Percentiles rank a stretch among this genome's conserved stretches.
phyloP scores from a whole-genome alignment of 2,888 invertebrate genomes.

The Scaptomyza parva region DNA sequence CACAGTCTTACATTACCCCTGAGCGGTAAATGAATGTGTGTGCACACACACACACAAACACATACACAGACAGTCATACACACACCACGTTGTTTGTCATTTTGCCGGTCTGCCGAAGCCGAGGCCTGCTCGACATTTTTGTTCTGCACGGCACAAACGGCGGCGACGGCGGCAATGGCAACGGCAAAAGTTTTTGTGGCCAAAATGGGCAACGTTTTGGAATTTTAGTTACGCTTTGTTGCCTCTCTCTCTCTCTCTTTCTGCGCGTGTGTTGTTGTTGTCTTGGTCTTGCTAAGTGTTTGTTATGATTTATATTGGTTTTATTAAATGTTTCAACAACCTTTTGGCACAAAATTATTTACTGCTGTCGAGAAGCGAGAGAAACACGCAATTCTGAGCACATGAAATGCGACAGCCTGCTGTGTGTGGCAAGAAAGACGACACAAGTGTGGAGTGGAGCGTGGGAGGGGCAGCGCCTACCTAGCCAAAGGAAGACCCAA shows the following conservation, averaged over 20 bases:
- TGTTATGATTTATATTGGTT: conserved; percentile 84
- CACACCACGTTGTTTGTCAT: conserved; percentile 47
- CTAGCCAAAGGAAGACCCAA: too few relatives aligned
- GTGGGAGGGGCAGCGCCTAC: conserved; percentile 22
- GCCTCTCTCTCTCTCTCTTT: conserved; percentile 39
- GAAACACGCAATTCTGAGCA: conserved; percentile 54
- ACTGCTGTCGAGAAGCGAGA: conserved; percentile 51
- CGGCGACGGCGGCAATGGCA: conserved; percentile 6
- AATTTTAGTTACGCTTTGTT: conserved; percentile 80
- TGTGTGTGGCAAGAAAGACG: conserved; percentile 1
- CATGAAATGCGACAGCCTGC: conserved; percentile 41
- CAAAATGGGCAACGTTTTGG: conserved; percentile 78
- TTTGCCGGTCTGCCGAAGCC: conserved; percentile 24
- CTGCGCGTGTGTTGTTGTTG: conserved; percentile 48
- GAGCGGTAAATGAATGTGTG: too few relatives aligned
- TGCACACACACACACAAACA: conserved; percentile 2
- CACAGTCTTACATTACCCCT: conserved; percentile 1
- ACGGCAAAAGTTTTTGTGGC: conserved; percentile 70
- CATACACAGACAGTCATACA: conserved; percentile 11
- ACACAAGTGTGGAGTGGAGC: background rate
- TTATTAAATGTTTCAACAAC: conserved; percentile 84
- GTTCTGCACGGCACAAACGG: conserved; percentile 50
- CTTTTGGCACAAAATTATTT: conserved; percentile 78
- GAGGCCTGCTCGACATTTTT: conserved; percentile 69
- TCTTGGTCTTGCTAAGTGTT: conserved; percentile 75